A percentile compares a stretch with the other conserved stretches of the same genome.
These are phyloP conservation scores for Oncopodura yosiiana DNA, from an alignment of 1,140 invertebrate genomes.

Conservation along the genomic window DNA sequence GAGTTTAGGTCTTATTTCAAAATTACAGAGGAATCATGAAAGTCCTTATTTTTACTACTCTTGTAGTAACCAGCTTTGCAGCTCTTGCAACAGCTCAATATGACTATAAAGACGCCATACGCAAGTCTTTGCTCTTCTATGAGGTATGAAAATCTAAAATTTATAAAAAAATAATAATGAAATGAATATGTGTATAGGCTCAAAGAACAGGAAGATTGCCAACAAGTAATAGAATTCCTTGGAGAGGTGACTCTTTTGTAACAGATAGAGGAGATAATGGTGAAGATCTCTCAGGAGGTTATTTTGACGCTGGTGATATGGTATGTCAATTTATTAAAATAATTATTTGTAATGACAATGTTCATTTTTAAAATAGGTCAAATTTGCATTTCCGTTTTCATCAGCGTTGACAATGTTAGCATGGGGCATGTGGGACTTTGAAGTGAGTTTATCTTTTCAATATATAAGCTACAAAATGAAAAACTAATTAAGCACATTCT, in stretches of 20 bases:
- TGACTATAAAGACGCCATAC: slow-evolving; percentile 36
- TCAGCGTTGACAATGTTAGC: slow-evolving; percentile 38
- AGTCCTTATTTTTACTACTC: too few relatives aligned
- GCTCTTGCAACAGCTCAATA: slow-evolving; percentile 12
- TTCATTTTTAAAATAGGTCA: slow-evolving; percentile 43
- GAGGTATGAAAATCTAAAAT: too few relatives aligned
- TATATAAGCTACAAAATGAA: too few relatives aligned
- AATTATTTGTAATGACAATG: not conserved
- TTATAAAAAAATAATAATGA: too few relatives aligned
- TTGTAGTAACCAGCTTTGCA: not conserved
- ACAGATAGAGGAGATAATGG: slow-evolving; percentile 38
- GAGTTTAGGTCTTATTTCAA: too few relatives aligned
- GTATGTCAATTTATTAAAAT: too few relatives aligned
- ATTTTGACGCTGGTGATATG: slow-evolving; percentile 41
- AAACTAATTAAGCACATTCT: too few relatives aligned
- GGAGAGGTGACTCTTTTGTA: slow-evolving; percentile 39
- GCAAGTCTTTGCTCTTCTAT: slow-evolving; percentile 42
- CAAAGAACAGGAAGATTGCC: slow-evolving; percentile 40
- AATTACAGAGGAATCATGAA: too few relatives aligned
- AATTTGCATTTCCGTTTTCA: slow-evolving; percentile 44
- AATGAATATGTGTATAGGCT: too few relatives aligned
- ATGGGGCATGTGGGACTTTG: slow-evolving; percentile 40
- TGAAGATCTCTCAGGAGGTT: slow-evolving; percentile 41
- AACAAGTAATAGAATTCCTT: slow-evolving; percentile 38
- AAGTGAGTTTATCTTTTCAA: too few relatives aligned